Percentiles rank a stretch among this genome's conserved stretches.
Conservation (phyloP, 2,797 vertebrate genomes). For the Megalops cyprinoides region DNA sequence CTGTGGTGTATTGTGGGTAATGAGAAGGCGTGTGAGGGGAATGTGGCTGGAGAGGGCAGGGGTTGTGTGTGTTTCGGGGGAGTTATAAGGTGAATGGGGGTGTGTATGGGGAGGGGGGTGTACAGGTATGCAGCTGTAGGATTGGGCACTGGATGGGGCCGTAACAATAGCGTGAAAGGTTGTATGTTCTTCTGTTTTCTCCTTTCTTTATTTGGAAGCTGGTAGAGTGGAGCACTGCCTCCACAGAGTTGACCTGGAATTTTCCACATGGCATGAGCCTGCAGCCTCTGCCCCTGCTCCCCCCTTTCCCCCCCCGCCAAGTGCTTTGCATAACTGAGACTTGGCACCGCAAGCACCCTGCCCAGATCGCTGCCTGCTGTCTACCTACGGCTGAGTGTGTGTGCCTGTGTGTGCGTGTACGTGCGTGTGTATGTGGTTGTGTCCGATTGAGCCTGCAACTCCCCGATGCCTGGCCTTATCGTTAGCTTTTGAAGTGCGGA, state of each 20-base stretch:
- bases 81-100: not conserved
- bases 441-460: not conserved
- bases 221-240: conserved; percentile 47
- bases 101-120: not conserved
- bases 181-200: conserved; percentile 38
- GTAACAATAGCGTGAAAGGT: not conserved
- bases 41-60: no score
- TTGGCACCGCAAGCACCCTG: not conserved
- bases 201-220: conserved; percentile 46
- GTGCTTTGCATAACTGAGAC: conserved; percentile 28
- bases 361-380: not conserved
- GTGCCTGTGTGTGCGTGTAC: conserved; percentile 30
- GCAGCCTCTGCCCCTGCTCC: not conserved
- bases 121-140: not conserved
- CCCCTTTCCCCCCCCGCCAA: not conserved
- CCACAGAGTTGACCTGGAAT: conserved; percentile 59
- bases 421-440: conserved; percentile 19
- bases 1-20: no score
- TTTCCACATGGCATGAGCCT: conserved; percentile 62
- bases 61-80: no score
- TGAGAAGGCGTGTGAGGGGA: no score
- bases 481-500: not conserved
- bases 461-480: not conserved
- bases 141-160: not conserved
- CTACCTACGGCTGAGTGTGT: not conserved